These are phyloP conservation scores for Oreochromis aureus DNA, from an alignment of 2,113 vertebrate genomes.

Conservation along the genomic window DNA sequence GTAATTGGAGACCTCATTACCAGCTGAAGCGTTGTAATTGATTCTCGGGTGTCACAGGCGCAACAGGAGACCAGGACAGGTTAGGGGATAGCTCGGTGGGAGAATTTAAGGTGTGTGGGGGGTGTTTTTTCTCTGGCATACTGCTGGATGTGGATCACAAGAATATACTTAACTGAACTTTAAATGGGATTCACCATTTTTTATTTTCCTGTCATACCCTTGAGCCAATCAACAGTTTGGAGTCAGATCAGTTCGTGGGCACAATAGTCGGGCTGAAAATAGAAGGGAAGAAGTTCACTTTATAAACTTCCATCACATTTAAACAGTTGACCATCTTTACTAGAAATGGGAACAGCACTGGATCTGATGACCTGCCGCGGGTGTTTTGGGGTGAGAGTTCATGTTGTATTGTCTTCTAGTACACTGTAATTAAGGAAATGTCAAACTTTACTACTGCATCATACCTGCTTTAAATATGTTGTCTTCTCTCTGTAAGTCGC, in stretches of 20 bases:
- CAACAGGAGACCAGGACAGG: slow-evolving; percentile 29
- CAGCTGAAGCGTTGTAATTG: slow-evolving; percentile 56
- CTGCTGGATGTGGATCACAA: neutral
- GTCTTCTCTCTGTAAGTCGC: neutral
- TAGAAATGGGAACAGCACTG: slow-evolving; percentile 36
- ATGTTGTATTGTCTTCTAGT: neutral
- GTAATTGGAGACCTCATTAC: slow-evolving; percentile 62
- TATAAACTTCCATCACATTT: neutral
- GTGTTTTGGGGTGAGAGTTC: slow-evolving; percentile 75
- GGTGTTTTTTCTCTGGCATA: neutral
- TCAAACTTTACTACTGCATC: neutral
- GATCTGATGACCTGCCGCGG: slow-evolving; percentile 51
- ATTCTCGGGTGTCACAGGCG: slow-evolving; percentile 44
- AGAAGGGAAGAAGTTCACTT: neutral
- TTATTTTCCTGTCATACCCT: neutral
- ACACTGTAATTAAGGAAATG: neutral
- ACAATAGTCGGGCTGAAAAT: neutral
- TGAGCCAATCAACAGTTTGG: neutral
- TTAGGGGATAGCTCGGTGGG: neutral
- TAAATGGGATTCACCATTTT: neutral
- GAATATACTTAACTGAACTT: neutral
- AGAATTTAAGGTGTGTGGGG: neutral
- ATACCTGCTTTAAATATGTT: neutral
- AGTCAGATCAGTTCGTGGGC: neutral
- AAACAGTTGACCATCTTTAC: neutral